These are phyloP conservation scores for Ormyrus thymus DNA, from an alignment of 2,888 invertebrate genomes.

Conservation along the genomic window DNA sequence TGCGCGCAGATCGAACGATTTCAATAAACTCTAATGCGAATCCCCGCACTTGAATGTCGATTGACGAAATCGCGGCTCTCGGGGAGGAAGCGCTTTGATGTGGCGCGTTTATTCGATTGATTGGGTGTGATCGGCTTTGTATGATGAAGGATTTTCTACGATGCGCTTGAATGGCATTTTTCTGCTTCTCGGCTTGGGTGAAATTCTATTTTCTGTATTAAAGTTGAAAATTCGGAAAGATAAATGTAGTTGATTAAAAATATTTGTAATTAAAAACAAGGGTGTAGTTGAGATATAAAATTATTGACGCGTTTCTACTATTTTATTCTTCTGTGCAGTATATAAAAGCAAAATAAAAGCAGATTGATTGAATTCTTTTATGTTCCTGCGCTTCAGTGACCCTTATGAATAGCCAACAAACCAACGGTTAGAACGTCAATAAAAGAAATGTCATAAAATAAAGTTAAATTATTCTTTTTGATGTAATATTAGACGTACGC, in stretches of 20 bases:
- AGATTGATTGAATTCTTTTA: constrained; percentile 23
- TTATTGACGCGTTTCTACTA: constrained; percentile 3
- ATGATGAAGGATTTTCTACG: no score
- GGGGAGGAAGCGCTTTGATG: neutral
- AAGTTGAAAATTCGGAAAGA: no score
- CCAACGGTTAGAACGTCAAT: no score
- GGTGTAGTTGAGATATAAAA: no score
- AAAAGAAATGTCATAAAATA: no score
- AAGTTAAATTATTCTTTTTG: no score
- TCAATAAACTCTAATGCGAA: neutral
- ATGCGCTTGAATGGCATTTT: no score
- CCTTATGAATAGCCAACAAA: neutral
- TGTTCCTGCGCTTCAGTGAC: constrained; percentile 6
- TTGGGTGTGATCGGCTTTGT: constrained; percentile 19
- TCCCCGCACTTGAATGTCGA: constrained; percentile 3
- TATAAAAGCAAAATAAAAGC: constrained; percentile 1
- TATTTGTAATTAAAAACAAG: no score
- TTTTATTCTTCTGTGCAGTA: neutral
- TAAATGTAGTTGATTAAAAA: no score
- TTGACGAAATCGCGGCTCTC: constrained; percentile 17
- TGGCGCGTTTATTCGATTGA: constrained; percentile 25
- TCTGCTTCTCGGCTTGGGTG: no score
- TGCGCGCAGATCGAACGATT: constrained; percentile 19
- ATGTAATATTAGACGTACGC: no score
- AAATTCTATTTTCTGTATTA: no score